Conservation (phyloP, 2,113 vertebrate species). For the Laticauda colubrina region DNA sequence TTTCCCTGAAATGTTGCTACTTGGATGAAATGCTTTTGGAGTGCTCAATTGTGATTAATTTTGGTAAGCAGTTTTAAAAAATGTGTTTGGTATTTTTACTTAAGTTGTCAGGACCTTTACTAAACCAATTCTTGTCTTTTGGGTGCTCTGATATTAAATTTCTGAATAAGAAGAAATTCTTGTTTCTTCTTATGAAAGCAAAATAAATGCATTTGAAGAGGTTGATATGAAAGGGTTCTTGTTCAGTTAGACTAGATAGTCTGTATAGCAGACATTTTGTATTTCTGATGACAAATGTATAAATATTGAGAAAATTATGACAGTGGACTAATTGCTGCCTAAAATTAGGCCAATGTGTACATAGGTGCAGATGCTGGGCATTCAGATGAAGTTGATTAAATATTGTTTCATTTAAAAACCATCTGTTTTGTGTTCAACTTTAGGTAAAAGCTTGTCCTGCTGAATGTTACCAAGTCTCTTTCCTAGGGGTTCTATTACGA, state of each 20-base stretch:
- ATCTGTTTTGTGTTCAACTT: slow-evolving; percentile 18
- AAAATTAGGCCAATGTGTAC: not conserved
- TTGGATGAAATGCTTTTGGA: not conserved
- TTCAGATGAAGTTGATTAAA: not conserved
- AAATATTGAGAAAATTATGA: not conserved
- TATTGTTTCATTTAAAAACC: not conserved
- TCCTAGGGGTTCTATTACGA: slow-evolving; percentile 78
- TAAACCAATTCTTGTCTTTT: not conserved
- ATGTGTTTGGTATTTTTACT: not conserved
- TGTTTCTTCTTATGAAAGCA: not conserved
- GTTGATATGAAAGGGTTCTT: not conserved
- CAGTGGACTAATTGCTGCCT: not conserved
- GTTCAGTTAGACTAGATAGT: not conserved
- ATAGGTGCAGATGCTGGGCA: not conserved
- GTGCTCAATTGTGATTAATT: not conserved
- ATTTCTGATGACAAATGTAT: not conserved
- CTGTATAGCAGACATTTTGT: not conserved
- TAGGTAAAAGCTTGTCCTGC: slow-evolving; percentile 75
- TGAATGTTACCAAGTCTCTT: slow-evolving; percentile 72
- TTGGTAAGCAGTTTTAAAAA: not conserved
- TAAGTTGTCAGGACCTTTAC: not conserved
- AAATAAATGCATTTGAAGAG: not conserved
- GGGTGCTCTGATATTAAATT: not conserved
- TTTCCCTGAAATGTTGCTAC: not conserved
- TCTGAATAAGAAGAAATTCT: not conserved